These are phyloP conservation scores for Argya squamiceps DNA, from an alignment of 2,797 vertebrate species.

Conservation along the genomic window DNA sequence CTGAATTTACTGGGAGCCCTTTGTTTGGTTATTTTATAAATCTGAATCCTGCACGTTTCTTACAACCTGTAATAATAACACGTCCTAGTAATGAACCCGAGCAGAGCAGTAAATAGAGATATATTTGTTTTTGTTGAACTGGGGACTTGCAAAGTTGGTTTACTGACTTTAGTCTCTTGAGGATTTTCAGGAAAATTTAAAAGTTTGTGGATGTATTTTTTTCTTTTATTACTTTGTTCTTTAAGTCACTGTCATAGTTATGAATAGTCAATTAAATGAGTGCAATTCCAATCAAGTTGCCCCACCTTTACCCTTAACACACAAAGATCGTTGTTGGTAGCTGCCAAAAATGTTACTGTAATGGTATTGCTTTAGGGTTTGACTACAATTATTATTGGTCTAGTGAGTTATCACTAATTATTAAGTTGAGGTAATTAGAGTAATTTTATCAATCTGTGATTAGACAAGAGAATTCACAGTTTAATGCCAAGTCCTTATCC, in stretches of 20 bases:
- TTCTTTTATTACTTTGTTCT: background rate
- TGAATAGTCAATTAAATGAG: background rate
- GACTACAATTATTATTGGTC: background rate
- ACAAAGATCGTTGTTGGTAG: background rate
- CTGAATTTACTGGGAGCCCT: background rate
- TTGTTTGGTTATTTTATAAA: background rate
- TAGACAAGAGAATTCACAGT: background rate
- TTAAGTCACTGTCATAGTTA: background rate
- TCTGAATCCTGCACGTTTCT: rapidly evolving
- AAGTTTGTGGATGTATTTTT: background rate
- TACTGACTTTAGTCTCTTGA: background rate
- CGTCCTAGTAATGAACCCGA: background rate
- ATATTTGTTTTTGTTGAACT: background rate
- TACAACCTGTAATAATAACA: background rate
- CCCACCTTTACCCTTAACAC: background rate
- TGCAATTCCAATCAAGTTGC: background rate
- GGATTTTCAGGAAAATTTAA: background rate
- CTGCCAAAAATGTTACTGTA: background rate
- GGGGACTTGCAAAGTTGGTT: background rate
- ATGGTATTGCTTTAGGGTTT: background rate
- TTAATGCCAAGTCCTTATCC: background rate
- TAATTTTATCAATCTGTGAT: background rate
- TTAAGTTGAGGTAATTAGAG: background rate
- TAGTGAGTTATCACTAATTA: background rate
- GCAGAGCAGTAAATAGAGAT: background rate